Percentiles rank a stretch among this genome's conserved stretches.
Evolutionary conservation across 2,888 invertebrate genomes (phyloP).

Genomic region (Rhorus exstirpatorius): DNA sequence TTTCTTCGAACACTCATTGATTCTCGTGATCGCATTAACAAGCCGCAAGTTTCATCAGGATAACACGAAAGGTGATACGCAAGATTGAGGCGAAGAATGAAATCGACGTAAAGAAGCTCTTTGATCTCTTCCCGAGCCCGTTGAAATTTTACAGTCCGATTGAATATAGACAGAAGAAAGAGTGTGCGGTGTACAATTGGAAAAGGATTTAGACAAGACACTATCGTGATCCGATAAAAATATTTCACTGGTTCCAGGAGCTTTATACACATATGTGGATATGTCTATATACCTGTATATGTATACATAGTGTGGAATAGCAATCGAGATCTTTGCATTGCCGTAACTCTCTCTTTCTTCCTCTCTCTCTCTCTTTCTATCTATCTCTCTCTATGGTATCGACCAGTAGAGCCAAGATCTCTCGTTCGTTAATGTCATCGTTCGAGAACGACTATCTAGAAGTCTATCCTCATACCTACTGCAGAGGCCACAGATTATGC

Average conservation of each 20-base stretch:
- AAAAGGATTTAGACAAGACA: conserved; percentile 51
- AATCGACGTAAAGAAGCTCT: conserved; percentile 18
- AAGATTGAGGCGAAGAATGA: conserved; percentile 24
- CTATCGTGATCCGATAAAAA: conserved; percentile 64
- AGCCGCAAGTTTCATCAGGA: neutral
- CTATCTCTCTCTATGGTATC: neutral
- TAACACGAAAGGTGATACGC: neutral
- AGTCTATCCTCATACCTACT: conserved; percentile 19
- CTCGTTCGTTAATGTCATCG: conserved; percentile 64
- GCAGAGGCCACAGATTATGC: conserved; percentile 25
- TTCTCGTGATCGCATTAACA: neutral
- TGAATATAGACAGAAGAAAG: conserved; percentile 28
- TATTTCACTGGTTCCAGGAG: conserved; percentile 45
- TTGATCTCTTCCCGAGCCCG: conserved; percentile 45
- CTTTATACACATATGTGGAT: conserved; percentile 8
- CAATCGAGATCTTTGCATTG: conserved; percentile 52
- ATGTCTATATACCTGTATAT: neutral
- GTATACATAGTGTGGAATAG: conserved; percentile 23
- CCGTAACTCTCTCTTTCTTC: neutral
- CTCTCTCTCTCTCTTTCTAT: neutral
- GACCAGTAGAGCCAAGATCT: conserved; percentile 38
- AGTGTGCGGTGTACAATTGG: conserved; percentile 40
- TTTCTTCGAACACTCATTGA: neutral
- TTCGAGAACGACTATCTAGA: conserved; percentile 42
- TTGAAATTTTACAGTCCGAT: conserved; percentile 8